Conservation (phyloP, 2,797 vertebrate species). For the Sorex maritimensis region DNA sequence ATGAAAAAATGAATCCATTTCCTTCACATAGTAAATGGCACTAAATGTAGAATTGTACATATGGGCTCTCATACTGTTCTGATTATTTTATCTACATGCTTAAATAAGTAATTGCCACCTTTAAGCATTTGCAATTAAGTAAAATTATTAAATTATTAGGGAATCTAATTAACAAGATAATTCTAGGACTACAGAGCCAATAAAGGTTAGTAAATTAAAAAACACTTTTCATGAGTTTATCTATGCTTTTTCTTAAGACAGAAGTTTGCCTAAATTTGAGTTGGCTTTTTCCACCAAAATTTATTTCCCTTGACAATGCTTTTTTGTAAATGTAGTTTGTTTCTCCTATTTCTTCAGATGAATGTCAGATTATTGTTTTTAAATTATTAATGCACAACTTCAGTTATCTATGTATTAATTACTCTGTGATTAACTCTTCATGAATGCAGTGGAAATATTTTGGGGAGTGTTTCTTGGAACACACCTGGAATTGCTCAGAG, state of each 20-base stretch:
- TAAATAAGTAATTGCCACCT: background rate
- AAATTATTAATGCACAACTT: background rate
- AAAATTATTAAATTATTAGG: constrained; percentile 34
- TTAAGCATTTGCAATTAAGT: constrained; percentile 30
- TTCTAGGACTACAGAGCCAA: background rate
- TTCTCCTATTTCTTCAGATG: background rate
- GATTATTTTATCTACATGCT: constrained; percentile 39
- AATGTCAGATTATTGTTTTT: constrained; percentile 49
- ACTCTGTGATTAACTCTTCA: constrained; percentile 9
- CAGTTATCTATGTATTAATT: background rate
- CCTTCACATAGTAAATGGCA: background rate
- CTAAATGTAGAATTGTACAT: background rate
- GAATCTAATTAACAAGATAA: background rate
- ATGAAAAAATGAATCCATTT: background rate
- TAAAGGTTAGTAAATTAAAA: constrained; percentile 20
- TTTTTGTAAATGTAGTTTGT: background rate
- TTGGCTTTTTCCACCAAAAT: background rate
- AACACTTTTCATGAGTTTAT: background rate
- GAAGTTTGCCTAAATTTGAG: background rate
- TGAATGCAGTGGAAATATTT: background rate
- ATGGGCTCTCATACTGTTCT: background rate
- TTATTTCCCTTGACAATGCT: background rate
- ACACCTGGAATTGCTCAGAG: too few species aligned
- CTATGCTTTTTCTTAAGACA: background rate
- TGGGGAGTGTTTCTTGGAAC: too few species aligned